A percentile compares a stretch with the other conserved stretches of the same genome.
These are phyloP conservation scores for Zaprionus africanus DNA, from an alignment of 1,140 invertebrate species.

Conservation along the genomic window DNA sequence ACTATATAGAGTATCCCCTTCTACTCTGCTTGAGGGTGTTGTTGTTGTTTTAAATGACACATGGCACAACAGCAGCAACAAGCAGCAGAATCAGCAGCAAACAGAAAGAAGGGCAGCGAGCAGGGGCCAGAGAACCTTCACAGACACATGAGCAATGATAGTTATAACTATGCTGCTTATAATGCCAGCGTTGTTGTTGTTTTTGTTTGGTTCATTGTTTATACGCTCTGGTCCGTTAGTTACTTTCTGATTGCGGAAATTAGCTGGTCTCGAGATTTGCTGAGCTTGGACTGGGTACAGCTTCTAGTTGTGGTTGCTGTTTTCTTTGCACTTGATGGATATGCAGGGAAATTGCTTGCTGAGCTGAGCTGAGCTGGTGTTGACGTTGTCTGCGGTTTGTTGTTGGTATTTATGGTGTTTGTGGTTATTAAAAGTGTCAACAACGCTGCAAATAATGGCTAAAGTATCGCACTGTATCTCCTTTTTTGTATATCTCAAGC, in stretches of 20 bases:
- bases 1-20: conserved; percentile 23
- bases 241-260: conserved; percentile 80
- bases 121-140: conserved; percentile 23
- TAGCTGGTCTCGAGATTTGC: conserved; percentile 63
- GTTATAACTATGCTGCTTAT: conserved; percentile 57
- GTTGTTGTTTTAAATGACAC: conserved; percentile 43
- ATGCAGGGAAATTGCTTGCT: conserved; percentile 70
- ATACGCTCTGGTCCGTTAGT: conserved; percentile 72
- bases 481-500: background rate
- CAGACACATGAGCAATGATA: conserved; percentile 61
- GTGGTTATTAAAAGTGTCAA: conserved; percentile 79
- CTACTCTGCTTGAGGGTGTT: conserved; percentile 27
- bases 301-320: conserved; percentile 20
- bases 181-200: conserved; percentile 21
- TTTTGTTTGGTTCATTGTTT: conserved; percentile 62
- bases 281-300: conserved; percentile 27
- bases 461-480: conserved; percentile 23
- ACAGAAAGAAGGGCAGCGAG: background rate
- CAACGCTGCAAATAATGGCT: conserved; percentile 71
- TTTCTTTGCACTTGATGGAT: conserved; percentile 77
- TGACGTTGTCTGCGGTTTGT: conserved; percentile 58
- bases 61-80: conserved; percentile 15
- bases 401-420: conserved; percentile 69
- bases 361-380: conserved; percentile 8
- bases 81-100: conserved; percentile 5